Evolutionary conservation across 1,140 invertebrate species (phyloP).

Genomic region (Coenobita brevimanus): DNA sequence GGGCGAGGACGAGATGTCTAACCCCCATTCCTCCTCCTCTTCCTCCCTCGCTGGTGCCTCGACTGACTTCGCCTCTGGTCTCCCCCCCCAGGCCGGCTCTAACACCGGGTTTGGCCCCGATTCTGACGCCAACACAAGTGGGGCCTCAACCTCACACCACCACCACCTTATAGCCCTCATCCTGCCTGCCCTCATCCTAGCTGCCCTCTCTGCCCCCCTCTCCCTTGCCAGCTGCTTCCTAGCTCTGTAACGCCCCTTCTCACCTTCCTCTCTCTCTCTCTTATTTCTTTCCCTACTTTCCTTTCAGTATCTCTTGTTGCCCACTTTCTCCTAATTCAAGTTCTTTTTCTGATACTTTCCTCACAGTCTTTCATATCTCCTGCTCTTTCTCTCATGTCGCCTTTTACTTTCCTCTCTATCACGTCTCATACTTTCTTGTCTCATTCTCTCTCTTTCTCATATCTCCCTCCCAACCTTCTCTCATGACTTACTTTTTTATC

Average conservation of each 20-base stretch:
- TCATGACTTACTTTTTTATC: not conserved
- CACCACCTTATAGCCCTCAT: conserved; percentile 14
- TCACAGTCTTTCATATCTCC: not conserved
- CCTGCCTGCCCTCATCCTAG: not conserved
- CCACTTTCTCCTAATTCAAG: not conserved
- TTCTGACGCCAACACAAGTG: conserved; percentile 28
- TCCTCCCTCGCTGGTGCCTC: conserved; percentile 34
- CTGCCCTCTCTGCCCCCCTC: not conserved
- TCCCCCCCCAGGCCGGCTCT: conserved; percentile 49
- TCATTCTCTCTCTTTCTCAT: not conserved
- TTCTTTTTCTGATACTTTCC: not conserved
- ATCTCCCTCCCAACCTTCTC: not conserved
- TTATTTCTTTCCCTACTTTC: not conserved
- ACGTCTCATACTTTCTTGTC: not conserved
- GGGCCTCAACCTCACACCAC: conserved; percentile 4
- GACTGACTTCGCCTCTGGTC: conserved; percentile 55
- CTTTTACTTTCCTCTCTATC: too few species aligned
- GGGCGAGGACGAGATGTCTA: conserved; percentile 15
- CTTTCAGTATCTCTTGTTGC: not conserved
- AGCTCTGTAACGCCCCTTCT: not conserved
- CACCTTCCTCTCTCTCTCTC: not conserved
- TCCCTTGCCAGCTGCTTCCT: not conserved
- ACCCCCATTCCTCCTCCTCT: conserved; percentile 10
- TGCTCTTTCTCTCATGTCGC: not conserved
- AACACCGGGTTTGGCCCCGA: conserved; percentile 23